These are phyloP conservation scores for Eutrigla gurnardus DNA, from an alignment of 2,797 vertebrate genomes.

Conservation along the genomic window DNA sequence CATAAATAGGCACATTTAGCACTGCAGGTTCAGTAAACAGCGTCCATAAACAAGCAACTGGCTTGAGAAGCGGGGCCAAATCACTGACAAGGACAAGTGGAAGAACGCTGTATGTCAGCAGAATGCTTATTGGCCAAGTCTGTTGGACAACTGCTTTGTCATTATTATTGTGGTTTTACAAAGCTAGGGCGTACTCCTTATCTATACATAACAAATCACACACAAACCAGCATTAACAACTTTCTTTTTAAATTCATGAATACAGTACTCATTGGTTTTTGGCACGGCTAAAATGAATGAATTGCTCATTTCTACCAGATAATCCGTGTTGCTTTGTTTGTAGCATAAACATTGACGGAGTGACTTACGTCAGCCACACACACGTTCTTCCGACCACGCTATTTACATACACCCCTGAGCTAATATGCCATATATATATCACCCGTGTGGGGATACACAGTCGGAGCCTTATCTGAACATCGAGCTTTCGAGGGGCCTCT, in stretches of 20 bases:
- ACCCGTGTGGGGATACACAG: slow-evolving; percentile 39
- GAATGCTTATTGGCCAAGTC: slow-evolving; percentile 11
- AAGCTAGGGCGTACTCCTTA: background rate
- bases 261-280: background rate
- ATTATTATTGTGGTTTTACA: slow-evolving; percentile 13
- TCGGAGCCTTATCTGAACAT: slow-evolving; percentile 42
- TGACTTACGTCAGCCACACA: slow-evolving; percentile 10
- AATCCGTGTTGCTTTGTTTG: background rate
- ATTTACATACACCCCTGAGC: slow-evolving; percentile 30
- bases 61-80: slow-evolving; percentile 12
- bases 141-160: slow-evolving; percentile 16
- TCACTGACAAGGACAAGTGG: slow-evolving; percentile 4
- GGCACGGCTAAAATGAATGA: slow-evolving; percentile 2
- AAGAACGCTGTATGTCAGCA: slow-evolving; percentile 29
- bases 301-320: slow-evolving; percentile 5
- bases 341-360: slow-evolving; percentile 1
- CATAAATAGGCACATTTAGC: slow-evolving; percentile 4
- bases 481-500: slow-evolving; percentile 25
- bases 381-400: background rate
- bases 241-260: background rate
- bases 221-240: slow-evolving; percentile 7
- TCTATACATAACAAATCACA: slow-evolving; percentile 20
- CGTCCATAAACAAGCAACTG: slow-evolving; percentile 30
- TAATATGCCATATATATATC: slow-evolving; percentile 1
- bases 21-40: slow-evolving; percentile 9